Base-by-base conservation (phyloP, 2,797 vertebrate species). In the Scleropages formosus region DNA sequence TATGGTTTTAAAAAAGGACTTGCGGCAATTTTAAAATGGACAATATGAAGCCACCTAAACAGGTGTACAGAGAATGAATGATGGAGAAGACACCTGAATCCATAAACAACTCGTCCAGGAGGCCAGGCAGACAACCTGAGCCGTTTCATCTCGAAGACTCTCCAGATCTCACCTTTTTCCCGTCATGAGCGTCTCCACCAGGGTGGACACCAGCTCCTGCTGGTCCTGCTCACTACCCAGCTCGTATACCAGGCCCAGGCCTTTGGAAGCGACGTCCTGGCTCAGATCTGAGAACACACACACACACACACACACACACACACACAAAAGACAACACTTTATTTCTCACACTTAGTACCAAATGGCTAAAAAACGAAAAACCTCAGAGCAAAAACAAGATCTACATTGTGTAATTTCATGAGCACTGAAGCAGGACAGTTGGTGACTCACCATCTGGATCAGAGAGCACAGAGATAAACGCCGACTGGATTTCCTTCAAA, bases 161-260 rank as follows among this genome's bases (percentile, higher is more conserved):
- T 73, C 61, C 24, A 63, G 56, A 9, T 44, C 20, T 13, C 91
- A 98, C 97, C 98, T 95, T 92, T 96, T 99, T 22, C 98, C 98
- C 74, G 97, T 99, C 97, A 98, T 99, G 71, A 99, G 95, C 0
- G 96, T 96, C 87, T 98, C 98, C 78, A 99, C 96, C 20, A 99
- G 91, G 0, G 93, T 95, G 65, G 96, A 98, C 78, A 99, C 98
- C 75, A 99, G 88, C 75, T 98, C 93, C 81, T 98, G 95, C 81
- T 99, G 98, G 88, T 98, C 98, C 75, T 89, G 89, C 78, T 97
- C 95, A 78, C 84, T 96, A 84, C 98, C 97, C 80, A 99, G 92
- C 88, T 99, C 98, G 78, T 98, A 99, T 78, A 99, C 95, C 73
- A 99, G 92, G 8, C 96, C 98, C 64, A 99, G 94, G 68, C 97